Evolutionary conservation across 2,888 invertebrate species (phyloP).

Genomic region (Eristalis arbustorum): DNA sequence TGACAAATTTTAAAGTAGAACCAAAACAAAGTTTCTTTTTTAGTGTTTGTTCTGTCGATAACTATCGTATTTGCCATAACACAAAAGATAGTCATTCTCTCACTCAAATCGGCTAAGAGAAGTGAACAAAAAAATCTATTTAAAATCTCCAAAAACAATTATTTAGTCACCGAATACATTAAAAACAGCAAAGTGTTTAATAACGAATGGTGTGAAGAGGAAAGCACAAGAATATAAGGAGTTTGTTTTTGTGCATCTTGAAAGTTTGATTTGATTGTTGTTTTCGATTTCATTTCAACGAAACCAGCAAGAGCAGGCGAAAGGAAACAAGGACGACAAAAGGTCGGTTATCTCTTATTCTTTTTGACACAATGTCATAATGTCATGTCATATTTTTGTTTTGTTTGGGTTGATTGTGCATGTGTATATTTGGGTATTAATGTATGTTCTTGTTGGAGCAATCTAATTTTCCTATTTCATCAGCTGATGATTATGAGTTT

Average conservation of each 20-base stretch:
- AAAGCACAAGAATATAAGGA: slow-evolving; percentile 71
- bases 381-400: slow-evolving; percentile 39
- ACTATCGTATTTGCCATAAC: background rate
- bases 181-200: slow-evolving; percentile 37
- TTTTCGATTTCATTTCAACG: slow-evolving; percentile 21
- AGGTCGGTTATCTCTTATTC: slow-evolving; percentile 46
- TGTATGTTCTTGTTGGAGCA: background rate
- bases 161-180: background rate
- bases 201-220: slow-evolving; percentile 26
- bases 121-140: slow-evolving; percentile 59
- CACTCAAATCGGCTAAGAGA: background rate
- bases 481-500: slow-evolving; percentile 47
- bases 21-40: background rate
- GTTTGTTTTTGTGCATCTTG: slow-evolving; percentile 56
- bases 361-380: slow-evolving; percentile 19
- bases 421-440: background rate
- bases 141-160: slow-evolving; percentile 12
- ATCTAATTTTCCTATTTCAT: slow-evolving; percentile 40
- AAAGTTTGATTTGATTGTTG: slow-evolving; percentile 1
- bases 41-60: background rate
- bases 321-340: slow-evolving; percentile 56
- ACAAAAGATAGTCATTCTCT: background rate
- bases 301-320: background rate
- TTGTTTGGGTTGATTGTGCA: background rate
- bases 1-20: background rate